Base-by-base conservation (phyloP, 2,113 vertebrate species). In the Dendrocopos noguchii region DNA sequence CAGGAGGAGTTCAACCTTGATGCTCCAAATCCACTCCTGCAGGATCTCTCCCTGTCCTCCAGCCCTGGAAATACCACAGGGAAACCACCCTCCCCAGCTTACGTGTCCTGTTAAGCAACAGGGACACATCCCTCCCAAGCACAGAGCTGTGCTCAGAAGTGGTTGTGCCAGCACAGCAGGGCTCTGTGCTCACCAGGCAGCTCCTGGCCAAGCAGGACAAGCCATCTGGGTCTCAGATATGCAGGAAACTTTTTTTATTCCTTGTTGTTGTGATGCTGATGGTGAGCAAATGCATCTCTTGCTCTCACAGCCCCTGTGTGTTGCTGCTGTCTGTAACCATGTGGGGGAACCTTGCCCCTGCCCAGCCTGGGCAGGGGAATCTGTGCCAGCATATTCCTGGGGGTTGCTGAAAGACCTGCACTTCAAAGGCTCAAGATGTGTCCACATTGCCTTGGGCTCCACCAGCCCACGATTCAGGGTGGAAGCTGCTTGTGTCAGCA, bases 401-500 rank as follows among this genome's bases (percentile, higher is more conserved):
- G 75, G 79, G 91, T 67, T 92, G 93, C 76, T 91, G 91, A 84
- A 93, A 76, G n/a, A 75, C 66, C 70, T 91, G 47, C 76, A 95
- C 95, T 95, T 96, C 95, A 96, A 96, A 96, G 94, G 80, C 92
- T 93, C 73, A 6, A 67, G 79, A 80, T 2, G 17, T 77, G 94
- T 95, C 95, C 94, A 50, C 20, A 53, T 88, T 73, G 93, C 95
- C 93, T 88, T 88, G 4, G n/a, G 95, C 92, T 95, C 36, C 56
- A 9, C 29, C 90, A 52, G 88, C 93, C 93, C 95, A 95, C 85
- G 27, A 53, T 42, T 87, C 15, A 1, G 47, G 57, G 65, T 86
- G 73, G 84, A 93, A 95, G 70, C 42, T 91, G 95, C 95, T 93
- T 95, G 85, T 90, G 92, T 95, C 95, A 95, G 93, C 95, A 96